Conservation (phyloP, 2,888 invertebrate species). For the Hydriomena furcata region DNA sequence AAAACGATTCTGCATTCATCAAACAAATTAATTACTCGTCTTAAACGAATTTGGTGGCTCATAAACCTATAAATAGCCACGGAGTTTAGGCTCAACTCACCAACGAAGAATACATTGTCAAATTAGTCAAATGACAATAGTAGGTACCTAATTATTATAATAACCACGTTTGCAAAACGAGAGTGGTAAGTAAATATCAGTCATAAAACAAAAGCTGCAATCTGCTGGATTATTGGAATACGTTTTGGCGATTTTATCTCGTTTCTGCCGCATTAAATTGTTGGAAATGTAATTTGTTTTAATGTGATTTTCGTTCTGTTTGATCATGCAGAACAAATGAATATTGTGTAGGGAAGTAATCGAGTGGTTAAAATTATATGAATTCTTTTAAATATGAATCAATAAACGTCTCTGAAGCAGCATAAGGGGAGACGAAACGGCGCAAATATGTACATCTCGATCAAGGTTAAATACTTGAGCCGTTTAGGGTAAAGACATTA, state of each 20-base stretch:
- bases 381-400: neutral
- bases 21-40: too few relatives aligned
- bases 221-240: slow-evolving; percentile 34
- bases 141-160: too few relatives aligned
- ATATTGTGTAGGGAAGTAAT: slow-evolving; percentile 13
- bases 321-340: slow-evolving; percentile 23
- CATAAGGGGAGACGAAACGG: too few relatives aligned
- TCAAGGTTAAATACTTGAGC: too few relatives aligned
- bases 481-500: too few relatives aligned
- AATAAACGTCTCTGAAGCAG: too few relatives aligned
- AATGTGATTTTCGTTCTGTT: slow-evolving; percentile 22
- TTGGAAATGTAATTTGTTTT: slow-evolving; percentile 32
- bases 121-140: neutral
- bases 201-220: slow-evolving; percentile 43
- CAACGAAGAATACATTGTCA: neutral
- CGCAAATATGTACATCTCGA: too few relatives aligned
- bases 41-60: slow-evolving; percentile 44
- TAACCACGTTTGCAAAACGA: too few relatives aligned
- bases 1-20: too few relatives aligned
- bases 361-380: slow-evolving; percentile 1
- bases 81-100: slow-evolving; percentile 7
- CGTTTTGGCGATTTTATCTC: slow-evolving; percentile 35
- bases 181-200: slow-evolving; percentile 39
- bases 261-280: slow-evolving; percentile 30
- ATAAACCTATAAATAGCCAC: slow-evolving; percentile 41